These are phyloP conservation scores for Cydia amplana DNA, from an alignment of 1,140 invertebrate genomes.

Conservation along the genomic window DNA sequence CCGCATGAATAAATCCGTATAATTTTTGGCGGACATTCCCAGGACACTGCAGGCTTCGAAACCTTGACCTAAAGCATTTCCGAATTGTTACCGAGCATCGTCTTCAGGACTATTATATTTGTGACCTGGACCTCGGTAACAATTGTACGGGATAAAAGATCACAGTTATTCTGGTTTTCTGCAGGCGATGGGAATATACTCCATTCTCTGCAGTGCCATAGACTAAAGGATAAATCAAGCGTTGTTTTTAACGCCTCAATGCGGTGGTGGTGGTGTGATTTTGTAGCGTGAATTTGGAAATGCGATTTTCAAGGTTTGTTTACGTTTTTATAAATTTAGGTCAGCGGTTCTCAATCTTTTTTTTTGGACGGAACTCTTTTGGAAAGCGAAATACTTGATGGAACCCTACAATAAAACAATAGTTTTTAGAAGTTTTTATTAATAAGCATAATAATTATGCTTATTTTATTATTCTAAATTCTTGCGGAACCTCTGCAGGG, in stretches of 20 bases:
- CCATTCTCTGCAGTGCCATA: constrained; percentile 19
- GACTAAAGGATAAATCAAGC: constrained; percentile 22
- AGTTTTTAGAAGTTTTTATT: too few relatives aligned
- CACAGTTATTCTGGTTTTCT: neutral
- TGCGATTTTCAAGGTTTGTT: neutral
- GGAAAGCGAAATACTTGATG: too few relatives aligned
- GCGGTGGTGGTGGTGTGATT: constrained; percentile 9
- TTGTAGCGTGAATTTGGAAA: neutral
- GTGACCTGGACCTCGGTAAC: neutral
- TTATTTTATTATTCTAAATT: too few relatives aligned
- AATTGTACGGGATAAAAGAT: neutral
- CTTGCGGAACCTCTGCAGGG: too few relatives aligned
- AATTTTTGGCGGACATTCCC: constrained; percentile 19
- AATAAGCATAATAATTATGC: too few relatives aligned
- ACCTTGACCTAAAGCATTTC: constrained; percentile 6
- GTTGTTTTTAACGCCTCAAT: constrained; percentile 16
- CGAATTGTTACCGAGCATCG: neutral
- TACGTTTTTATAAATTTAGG: neutral
- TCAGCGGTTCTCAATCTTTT: too few relatives aligned
- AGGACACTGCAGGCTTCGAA: constrained; percentile 29
- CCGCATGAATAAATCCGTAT: constrained; percentile 6
- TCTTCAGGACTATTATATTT: neutral
- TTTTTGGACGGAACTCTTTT: too few relatives aligned
- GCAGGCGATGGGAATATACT: neutral
- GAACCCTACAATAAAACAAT: too few relatives aligned